Evolutionary conservation across 1,140 invertebrate species (phyloP).

Genomic region (Aphis craccivora): DNA sequence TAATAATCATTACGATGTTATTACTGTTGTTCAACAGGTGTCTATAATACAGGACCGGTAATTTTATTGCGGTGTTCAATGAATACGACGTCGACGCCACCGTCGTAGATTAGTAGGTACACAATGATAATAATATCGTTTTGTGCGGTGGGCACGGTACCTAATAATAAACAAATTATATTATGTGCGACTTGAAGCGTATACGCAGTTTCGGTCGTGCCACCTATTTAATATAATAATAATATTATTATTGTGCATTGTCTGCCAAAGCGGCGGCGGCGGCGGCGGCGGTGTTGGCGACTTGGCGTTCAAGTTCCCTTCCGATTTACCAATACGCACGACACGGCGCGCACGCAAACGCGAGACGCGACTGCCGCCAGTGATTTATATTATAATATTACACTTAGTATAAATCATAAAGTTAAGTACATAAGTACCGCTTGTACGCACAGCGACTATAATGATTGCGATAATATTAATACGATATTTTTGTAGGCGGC

Average conservation of each 20-base stretch:
- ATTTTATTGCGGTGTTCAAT: background rate
- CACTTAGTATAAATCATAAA: no score
- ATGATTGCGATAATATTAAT: no score
- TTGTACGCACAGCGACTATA: background rate
- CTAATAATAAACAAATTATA: constrained; percentile 4
- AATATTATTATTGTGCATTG: background rate
- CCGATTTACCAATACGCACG: background rate
- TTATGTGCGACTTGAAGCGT: background rate
- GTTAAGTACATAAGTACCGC: background rate
- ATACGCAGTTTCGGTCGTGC: background rate
- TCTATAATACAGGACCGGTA: background rate
- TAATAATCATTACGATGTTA: background rate
- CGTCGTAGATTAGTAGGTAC: background rate
- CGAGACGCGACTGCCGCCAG: background rate
- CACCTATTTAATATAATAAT: background rate
- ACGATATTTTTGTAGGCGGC: background rate
- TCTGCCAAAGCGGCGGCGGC: background rate
- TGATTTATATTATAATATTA: background rate
- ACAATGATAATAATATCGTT: background rate
- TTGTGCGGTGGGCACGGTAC: background rate
- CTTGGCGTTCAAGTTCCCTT: background rate
- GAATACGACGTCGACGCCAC: background rate
- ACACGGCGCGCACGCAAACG: background rate
- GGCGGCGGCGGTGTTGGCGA: no score
- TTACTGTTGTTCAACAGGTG: background rate